Base-by-base conservation (phyloP, 1,140 invertebrate genomes). In the Drosophila triauraria region DNA sequence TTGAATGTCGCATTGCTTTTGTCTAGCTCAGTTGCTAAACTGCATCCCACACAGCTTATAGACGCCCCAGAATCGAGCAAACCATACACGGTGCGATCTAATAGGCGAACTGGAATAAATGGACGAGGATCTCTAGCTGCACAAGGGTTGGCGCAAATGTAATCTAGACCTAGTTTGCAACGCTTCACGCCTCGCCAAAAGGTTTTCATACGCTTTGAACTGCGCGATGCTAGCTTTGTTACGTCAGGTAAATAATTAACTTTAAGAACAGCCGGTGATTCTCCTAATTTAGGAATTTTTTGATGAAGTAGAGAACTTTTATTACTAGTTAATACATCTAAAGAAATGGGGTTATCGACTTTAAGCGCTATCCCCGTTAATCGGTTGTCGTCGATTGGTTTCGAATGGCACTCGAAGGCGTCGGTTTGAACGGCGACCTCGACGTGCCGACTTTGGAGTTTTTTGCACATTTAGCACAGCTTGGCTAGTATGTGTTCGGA, bases 41-140 rank as follows among this genome's bases (percentile, higher is more conserved):
- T 30, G 27, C 50, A 27, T 9, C 50, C 27, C 17, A 53, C 50
- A 53, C 50, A 53, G 30, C 27, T 53, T 17, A 53, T 51, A 32
- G 50, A 32, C 50, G 30, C 50, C n/a, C 50, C 17, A 7, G n/a
- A 35, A 51, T 51, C 27, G 9, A 51, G 15, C 15, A 51, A 17
- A 12, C 48, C 48, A 51, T 32, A 51, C 7, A 30, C 48, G 8
- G 48, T 51, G 27, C 48, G 48, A 51, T 51, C 27, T 25, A 30
- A 8, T 15, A n/a, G 25, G 6, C 50, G 27, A 32, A 53, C 50
- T 53, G 50, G 9, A 32, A 53, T 51, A 51, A 32, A 51, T 7
- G 48, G 48, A 17, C 48, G 48, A 51, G 48, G 48, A 51, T 53
- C 50, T 17, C 9, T 42, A 4, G 40, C 13, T 42, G 15, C 13